Evolutionary conservation across 2,113 vertebrate species (phyloP).

Genomic region (Callorhinus ursinus): DNA sequence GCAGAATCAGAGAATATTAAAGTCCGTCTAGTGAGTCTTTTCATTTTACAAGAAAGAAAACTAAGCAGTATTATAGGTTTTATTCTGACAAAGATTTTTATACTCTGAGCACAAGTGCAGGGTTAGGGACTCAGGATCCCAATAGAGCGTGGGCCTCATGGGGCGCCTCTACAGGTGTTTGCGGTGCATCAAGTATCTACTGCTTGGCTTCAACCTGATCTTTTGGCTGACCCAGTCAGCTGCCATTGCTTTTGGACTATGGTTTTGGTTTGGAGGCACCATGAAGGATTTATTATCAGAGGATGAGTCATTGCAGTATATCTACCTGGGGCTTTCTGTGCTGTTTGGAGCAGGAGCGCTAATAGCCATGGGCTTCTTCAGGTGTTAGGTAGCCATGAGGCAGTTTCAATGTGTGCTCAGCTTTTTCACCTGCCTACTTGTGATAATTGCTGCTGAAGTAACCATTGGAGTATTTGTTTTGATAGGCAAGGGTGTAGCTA

Average conservation of each 20-base stretch:
- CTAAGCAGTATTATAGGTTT: not conserved
- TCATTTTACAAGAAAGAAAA: conserved; percentile 20
- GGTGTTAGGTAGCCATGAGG: conserved; percentile 95
- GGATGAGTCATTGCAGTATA: conserved; percentile 90
- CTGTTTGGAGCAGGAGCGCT: conserved; percentile 93
- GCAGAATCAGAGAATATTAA: not conserved
- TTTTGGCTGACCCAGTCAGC: conserved; percentile 94
- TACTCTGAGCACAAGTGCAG: not conserved
- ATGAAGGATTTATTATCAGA: conserved; percentile 90
- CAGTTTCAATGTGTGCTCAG: conserved; percentile 97
- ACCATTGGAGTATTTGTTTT: conserved; percentile 97
- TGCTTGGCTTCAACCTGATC: not conserved
- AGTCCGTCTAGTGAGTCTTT: not conserved
- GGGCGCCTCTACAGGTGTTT: not conserved
- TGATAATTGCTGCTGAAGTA: conserved; percentile 97
- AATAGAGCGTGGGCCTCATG: not conserved
- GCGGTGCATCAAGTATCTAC: not conserved
- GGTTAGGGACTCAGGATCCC: not conserved
- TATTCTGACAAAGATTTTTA: not conserved
- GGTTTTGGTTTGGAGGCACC: conserved; percentile 93
- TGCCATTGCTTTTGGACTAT: conserved; percentile 94
- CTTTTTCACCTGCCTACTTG: conserved; percentile 94
- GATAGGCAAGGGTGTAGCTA: conserved; percentile 93
- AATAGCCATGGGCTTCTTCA: conserved; percentile 95
- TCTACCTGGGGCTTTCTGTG: conserved; percentile 95